Evolutionary conservation across 2,113 vertebrate genomes (phyloP).

Genomic region (Prinia subflava): DNA sequence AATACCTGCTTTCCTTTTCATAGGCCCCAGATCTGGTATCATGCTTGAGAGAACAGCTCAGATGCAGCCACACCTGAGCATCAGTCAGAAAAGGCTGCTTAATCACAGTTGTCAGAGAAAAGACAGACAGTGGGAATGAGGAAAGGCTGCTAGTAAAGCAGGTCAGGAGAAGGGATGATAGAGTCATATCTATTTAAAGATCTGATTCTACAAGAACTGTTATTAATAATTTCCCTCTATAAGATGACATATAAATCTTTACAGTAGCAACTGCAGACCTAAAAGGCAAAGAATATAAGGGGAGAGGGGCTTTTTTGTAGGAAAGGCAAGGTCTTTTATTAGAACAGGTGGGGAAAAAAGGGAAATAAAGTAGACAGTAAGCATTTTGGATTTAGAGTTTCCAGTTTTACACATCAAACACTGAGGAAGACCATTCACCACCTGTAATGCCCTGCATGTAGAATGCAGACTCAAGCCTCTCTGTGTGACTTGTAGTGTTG

Average conservation of each 20-base stretch:
- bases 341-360: not conserved
- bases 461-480: not conserved
- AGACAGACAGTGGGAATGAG: not conserved
- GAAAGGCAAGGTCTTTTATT: not conserved
- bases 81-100: not conserved
- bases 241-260: not conserved
- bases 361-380: not conserved
- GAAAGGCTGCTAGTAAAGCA: slow-evolving; percentile 10
- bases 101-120: not conserved
- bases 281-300: not conserved
- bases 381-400: not conserved
- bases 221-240: not conserved
- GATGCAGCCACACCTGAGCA: not conserved
- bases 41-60: not conserved
- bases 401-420: not conserved
- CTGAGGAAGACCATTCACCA: not conserved
- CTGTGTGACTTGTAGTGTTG: not conserved
- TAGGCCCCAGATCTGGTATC: not conserved
- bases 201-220: not conserved
- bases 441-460: not conserved
- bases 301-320: not conserved
- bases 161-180: not conserved
- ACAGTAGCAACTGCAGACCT: not conserved
- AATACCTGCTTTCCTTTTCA: not conserved
- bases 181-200: slow-evolving; percentile 14